Conservation (phyloP, 2,888 invertebrate genomes). For the Chloroclystis v-ata region DNA sequence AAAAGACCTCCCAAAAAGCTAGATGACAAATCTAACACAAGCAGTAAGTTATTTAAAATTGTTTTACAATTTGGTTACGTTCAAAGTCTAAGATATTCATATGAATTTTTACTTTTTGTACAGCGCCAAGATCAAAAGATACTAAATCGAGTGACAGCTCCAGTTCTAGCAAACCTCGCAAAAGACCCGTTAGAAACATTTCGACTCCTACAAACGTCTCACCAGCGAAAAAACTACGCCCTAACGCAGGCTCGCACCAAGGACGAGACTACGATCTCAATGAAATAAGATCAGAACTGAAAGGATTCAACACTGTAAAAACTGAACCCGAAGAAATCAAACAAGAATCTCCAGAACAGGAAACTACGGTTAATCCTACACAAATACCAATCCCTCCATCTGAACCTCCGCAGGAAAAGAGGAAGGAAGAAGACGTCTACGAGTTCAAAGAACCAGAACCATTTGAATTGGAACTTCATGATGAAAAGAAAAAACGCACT, state of each 20-base stretch:
- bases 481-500: constrained; percentile 72
- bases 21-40: constrained; percentile 56
- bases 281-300: constrained; percentile 89
- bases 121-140: constrained; percentile 61
- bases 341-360: constrained; percentile 52
- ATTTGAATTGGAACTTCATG: constrained; percentile 87
- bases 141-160: constrained; percentile 65
- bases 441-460: constrained; percentile 94
- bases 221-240: constrained; percentile 59
- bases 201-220: constrained; percentile 56
- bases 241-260: constrained; percentile 46
- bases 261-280: constrained; percentile 88
- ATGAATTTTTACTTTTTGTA: constrained; percentile 12
- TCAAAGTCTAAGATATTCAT: no score
- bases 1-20: constrained; percentile 63
- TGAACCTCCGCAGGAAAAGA: constrained; percentile 52
- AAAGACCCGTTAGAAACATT: constrained; percentile 56
- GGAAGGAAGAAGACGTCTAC: constrained; percentile 83
- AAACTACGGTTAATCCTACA: constrained; percentile 31
- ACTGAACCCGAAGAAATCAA: constrained; percentile 66
- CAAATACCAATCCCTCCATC: constrained; percentile 32
- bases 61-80: no score
- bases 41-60: constrained; percentile 46
- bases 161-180: constrained; percentile 63
- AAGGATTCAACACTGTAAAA: constrained; percentile 81